Percentiles rank a stretch among this genome's conserved stretches.
phyloP scores from a whole-genome alignment of 2,888 invertebrate species.

The Brenthis daphne region DNA sequence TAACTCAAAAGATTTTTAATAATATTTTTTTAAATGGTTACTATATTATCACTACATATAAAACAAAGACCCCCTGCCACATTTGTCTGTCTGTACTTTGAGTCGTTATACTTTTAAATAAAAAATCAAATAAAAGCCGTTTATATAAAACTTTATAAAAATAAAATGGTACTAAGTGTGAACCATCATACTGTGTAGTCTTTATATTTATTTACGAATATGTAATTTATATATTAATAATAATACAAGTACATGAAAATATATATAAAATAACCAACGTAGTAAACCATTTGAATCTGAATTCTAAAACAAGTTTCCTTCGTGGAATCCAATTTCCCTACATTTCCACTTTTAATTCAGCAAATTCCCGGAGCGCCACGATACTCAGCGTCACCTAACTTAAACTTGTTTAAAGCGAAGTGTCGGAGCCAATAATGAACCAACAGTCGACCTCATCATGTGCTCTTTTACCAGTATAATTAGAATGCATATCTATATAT shows the following conservation, averaged over 20 bases:
- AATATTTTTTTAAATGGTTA: no score
- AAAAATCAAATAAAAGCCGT: no score
- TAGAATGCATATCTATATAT: neutral
- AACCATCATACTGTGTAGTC: no score
- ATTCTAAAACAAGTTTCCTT: slow-evolving; percentile 39
- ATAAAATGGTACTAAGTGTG: no score
- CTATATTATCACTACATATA: no score
- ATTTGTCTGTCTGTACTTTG: no score
- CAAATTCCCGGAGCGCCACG: slow-evolving; percentile 38
- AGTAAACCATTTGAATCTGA: slow-evolving; percentile 27
- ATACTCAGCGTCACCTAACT: slow-evolving; percentile 37
- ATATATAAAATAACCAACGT: slow-evolving; percentile 4
- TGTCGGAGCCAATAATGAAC: slow-evolving; percentile 42
- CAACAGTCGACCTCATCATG: slow-evolving; percentile 25
- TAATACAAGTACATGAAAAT: neutral
- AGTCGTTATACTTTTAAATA: no score
- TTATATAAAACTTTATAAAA: no score
- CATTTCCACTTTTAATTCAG: slow-evolving; percentile 45
- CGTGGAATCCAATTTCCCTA: slow-evolving; percentile 43
- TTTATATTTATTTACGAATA: no score
- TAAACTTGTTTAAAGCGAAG: slow-evolving; percentile 43
- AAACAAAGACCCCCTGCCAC: no score
- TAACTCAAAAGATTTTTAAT: no score
- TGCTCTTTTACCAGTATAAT: slow-evolving; percentile 19
- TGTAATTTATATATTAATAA: neutral